phyloP scores from a whole-genome alignment of 2,113 vertebrate genomes.

The Alouatta palliata region DNA sequence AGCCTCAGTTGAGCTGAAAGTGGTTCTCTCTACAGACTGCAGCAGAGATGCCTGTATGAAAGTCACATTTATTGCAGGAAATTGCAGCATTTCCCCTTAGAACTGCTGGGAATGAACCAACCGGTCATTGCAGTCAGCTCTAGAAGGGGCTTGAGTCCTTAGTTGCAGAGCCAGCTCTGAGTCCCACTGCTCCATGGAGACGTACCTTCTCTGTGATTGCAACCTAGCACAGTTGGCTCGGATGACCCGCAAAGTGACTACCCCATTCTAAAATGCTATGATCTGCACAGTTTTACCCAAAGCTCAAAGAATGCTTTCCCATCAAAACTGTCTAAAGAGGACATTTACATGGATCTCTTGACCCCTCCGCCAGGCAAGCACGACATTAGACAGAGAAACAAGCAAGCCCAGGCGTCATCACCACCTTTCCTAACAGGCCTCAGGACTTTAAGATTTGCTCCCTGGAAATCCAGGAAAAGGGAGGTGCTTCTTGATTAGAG shows the following conservation, averaged over 20 bases:
- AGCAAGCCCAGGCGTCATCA: rapidly evolving
- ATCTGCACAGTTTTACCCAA: background rate
- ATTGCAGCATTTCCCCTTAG: rapidly evolving
- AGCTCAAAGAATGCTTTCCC: background rate
- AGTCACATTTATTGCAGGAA: background rate
- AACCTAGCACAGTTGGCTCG: rapidly evolving
- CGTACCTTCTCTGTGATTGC: rapidly evolving
- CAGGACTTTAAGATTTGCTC: background rate
- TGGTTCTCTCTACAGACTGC: too few species aligned
- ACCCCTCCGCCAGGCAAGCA: rapidly evolving
- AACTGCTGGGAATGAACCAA: too few species aligned
- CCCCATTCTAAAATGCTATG: rapidly evolving
- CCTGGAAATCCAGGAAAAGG: background rate
- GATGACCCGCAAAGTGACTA: too few species aligned
- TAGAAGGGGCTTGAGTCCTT: rapidly evolving
- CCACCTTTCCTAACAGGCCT: background rate
- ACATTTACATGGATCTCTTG: rapidly evolving
- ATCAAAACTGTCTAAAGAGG: background rate
- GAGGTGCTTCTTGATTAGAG: background rate
- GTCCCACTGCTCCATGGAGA: too few species aligned
- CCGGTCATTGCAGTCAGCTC: too few species aligned
- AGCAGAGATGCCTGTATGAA: rapidly evolving
- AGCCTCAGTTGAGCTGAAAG: too few species aligned
- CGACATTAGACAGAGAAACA: rapidly evolving
- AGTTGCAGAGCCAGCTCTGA: background rate